Conservation (phyloP, 1,140 invertebrate genomes). For the Drosophila burlai region DNA sequence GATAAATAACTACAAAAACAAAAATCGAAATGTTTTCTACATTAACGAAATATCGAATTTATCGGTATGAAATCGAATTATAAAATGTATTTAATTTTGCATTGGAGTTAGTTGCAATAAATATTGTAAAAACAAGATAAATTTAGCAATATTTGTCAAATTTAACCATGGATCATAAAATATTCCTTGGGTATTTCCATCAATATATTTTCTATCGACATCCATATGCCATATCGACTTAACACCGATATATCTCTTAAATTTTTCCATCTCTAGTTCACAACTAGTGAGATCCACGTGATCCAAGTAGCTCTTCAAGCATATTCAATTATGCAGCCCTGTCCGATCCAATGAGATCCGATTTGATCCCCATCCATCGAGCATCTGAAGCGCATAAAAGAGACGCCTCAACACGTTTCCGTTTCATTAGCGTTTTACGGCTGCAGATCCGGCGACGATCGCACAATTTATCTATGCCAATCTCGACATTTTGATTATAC, state of each 20-base stretch:
- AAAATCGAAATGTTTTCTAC: rapidly evolving
- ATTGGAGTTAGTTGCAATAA: neutral
- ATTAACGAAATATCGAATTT: neutral
- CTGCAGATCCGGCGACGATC: constrained; percentile 26
- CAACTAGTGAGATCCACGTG: constrained; percentile 18
- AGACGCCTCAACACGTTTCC: constrained; percentile 57
- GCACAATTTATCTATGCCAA: constrained; percentile 63
- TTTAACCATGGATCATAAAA: too few species aligned
- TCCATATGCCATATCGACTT: too few species aligned
- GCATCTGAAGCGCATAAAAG: constrained; percentile 45
- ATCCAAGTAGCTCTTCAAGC: constrained; percentile 13
- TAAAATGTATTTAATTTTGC: neutral
- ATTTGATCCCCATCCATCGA: constrained; percentile 9
- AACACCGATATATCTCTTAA: neutral
- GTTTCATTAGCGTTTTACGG: constrained; percentile 51
- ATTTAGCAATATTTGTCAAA: too few species aligned
- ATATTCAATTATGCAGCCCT: constrained; percentile 51
- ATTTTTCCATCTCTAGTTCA: neutral
- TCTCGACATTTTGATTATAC: constrained; percentile 53
- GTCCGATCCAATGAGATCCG: constrained; percentile 9
- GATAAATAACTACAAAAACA: neutral
- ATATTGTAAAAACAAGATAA: neutral
- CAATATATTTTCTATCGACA: neutral
- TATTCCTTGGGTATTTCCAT: too few species aligned
- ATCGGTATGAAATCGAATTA: neutral